Evolutionary conservation across 1,140 invertebrate genomes (phyloP).

Genomic region (Brachionus rotundiformis): DNA sequence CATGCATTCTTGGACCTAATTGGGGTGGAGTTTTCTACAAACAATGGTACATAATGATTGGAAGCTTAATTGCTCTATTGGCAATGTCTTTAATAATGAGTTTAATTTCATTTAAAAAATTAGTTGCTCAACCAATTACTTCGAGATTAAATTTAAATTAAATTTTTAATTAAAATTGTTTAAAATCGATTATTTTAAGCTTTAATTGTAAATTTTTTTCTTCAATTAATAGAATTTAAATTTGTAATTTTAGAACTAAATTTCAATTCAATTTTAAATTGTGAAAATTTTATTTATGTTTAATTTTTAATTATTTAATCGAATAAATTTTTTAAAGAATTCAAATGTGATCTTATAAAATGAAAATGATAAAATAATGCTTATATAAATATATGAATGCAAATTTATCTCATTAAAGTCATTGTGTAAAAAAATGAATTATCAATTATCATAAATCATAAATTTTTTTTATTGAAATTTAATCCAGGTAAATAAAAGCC

Average conservation of each 20-base stretch:
- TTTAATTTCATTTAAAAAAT: conserved; percentile 32
- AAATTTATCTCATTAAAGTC: no score
- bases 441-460: no score
- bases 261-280: neutral
- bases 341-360: no score
- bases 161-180: neutral
- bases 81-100: conserved; percentile 35
- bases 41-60: conserved; percentile 46
- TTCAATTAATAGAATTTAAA: neutral
- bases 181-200: neutral
- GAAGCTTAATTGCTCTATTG: neutral
- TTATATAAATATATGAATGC: no score
- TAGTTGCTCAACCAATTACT: neutral
- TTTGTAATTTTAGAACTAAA: no score
- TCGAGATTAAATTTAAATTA: neutral
- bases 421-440: no score
- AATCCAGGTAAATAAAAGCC: no score
- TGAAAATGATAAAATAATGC: no score
- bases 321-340: neutral
- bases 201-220: neutral
- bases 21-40: conserved; percentile 40
- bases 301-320: neutral
- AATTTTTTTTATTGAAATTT: no score
- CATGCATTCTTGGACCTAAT: conserved; percentile 40
- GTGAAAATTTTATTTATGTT: conserved; percentile 3